Evolutionary conservation across 2,113 vertebrate species (phyloP), one percentile per base, ranked within the genome.

Genomic region (Phoxinus phoxinus): DNA sequence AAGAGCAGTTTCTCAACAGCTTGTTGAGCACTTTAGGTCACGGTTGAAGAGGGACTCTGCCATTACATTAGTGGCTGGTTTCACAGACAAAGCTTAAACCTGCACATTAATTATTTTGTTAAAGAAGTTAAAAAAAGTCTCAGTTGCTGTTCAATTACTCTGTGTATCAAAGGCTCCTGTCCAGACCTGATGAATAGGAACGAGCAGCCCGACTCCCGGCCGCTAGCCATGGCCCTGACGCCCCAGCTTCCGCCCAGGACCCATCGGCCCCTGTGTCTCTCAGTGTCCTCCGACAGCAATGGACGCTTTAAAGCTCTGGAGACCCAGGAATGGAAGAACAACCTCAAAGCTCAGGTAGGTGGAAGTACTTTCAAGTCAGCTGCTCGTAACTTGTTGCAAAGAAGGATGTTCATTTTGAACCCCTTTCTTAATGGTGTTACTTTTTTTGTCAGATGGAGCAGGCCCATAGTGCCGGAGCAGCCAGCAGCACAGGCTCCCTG

Each of bases 261-360:
- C 21, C 94, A 92, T 87, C 78, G 88, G 56, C 91, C 94, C 4
- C 91, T 95, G 84, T 94, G 93, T 69, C 89, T 93, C 88, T 94
- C 89, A 0, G 90, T 94, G 4, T 93, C 93, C 51, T 93, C 94
- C 2, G 94, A 94, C 92, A 94, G 92, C 89, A 94, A 92, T 0
- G 84, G 94, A n/a, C 85, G 88, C 87, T 95, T 93, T 85, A 94
- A 88, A 73, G 93, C 92, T 13, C 87, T 90, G 59, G 94, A 94
- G 90, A 92, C 92, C 3, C 94, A 91, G 87, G 94, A 93, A 83
- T 94, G 94, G 93, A 93, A 94, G 88, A 93, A 94, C 71, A 92
- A 93, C 90, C 93, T 96, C 73, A 94, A 95, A 90, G 92, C 94
- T 85, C 95, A 95, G 94, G 95, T 95, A 86, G 58, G 83, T 21